Conservation (phyloP, 1,140 invertebrate species). For the Apis laboriosa region DNA sequence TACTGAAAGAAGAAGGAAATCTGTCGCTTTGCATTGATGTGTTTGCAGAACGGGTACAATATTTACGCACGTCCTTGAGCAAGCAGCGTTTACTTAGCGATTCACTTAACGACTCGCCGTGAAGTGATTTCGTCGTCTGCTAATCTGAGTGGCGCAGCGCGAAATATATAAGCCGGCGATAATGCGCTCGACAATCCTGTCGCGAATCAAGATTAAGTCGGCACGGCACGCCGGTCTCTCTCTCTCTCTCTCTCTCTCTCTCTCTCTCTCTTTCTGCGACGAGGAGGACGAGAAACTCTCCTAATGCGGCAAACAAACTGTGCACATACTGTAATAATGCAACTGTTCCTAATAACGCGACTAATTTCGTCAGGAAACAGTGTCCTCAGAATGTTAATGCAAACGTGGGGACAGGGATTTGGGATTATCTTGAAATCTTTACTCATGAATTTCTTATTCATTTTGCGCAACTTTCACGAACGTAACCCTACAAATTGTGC, state of each 20-base stretch:
- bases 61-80: conserved; percentile 59
- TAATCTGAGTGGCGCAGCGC: conserved; percentile 54
- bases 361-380: not conserved
- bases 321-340: not conserved
- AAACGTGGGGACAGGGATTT: not conserved
- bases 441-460: not conserved
- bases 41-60: conserved; percentile 57
- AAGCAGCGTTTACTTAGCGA: conserved; percentile 62
- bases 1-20: not conserved
- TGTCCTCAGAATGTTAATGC: not conserved
- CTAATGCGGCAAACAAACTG: conserved; percentile 44
- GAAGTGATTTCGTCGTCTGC: conserved; percentile 52
- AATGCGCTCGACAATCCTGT: conserved; percentile 56
- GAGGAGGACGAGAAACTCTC: conserved; percentile 17
- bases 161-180: conserved; percentile 60
- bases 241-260: too few relatives aligned
- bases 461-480: too few relatives aligned
- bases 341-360: conserved; percentile 5
- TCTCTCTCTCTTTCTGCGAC: too few relatives aligned
- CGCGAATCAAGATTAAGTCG: conserved; percentile 58
- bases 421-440: not conserved
- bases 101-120: conserved; percentile 58
- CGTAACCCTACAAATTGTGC: too few relatives aligned
- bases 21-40: not conserved
- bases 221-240: not conserved